Evolutionary conservation across 2,888 invertebrate genomes (phyloP).

Genomic region (Metellina segmentata): DNA sequence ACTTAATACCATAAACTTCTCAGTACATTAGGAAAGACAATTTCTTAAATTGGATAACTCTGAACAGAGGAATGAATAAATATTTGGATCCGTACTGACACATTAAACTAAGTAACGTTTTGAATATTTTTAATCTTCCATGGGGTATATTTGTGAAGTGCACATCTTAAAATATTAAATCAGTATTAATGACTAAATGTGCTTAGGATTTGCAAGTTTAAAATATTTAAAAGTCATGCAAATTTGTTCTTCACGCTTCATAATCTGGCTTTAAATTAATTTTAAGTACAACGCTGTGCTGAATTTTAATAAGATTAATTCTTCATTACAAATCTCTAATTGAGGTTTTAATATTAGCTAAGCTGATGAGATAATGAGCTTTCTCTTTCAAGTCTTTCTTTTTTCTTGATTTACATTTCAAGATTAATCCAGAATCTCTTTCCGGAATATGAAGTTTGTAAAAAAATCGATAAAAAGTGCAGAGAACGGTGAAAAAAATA

Average conservation of each 20-base stretch:
- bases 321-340: background rate
- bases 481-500: background rate
- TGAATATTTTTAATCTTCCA: background rate
- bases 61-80: too few species aligned
- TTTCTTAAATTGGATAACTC: too few species aligned
- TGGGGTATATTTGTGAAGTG: background rate
- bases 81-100: too few species aligned
- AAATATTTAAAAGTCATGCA: background rate
- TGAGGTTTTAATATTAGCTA: background rate
- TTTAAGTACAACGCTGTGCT: background rate
- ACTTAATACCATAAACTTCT: too few species aligned
- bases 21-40: too few species aligned
- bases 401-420: background rate
- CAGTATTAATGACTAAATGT: background rate
- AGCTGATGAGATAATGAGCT: background rate
- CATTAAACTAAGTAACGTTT: too few species aligned
- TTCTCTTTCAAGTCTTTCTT: background rate
- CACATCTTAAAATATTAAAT: background rate
- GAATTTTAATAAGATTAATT: background rate
- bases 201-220: background rate
- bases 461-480: background rate
- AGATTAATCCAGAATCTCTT: background rate
- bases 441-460: background rate
- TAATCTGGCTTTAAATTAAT: background rate
- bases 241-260: background rate